Conservation (phyloP, 1,140 invertebrate species). For the Drosophila lini region DNA sequence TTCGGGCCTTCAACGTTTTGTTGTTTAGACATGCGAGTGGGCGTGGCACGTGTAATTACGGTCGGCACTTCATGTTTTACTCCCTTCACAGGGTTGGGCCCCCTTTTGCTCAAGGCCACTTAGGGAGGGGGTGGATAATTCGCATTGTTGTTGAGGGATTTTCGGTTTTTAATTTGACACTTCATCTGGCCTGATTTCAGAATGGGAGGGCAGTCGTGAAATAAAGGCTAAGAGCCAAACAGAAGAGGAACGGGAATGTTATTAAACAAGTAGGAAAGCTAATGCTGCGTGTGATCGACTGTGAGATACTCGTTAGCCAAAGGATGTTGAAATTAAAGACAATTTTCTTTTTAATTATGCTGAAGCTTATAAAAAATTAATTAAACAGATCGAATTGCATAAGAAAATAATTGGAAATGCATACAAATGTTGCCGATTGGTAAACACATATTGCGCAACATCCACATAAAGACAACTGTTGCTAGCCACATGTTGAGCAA, state of each 20-base stretch:
- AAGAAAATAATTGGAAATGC: neutral
- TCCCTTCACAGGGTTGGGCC: neutral
- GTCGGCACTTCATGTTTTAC: slow-evolving; percentile 57
- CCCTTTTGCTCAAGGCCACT: slow-evolving; percentile 54
- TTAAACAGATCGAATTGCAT: neutral
- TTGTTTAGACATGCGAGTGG: slow-evolving; percentile 34
- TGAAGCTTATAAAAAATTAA: neutral
- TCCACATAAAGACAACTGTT: neutral
- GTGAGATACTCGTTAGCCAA: neutral
- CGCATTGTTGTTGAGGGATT: slow-evolving; percentile 8
- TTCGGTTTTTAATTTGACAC: slow-evolving; percentile 55
- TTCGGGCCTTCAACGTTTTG: slow-evolving; percentile 19
- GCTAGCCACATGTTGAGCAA: neutral
- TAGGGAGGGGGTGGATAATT: slow-evolving; percentile 8
- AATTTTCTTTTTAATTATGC: neutral
- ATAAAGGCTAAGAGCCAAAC: neutral
- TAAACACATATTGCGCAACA: no score
- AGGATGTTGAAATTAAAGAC: neutral
- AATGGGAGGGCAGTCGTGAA: neutral
- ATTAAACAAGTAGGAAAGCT: neutral
- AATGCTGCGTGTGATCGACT: neutral
- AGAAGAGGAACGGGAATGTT: neutral
- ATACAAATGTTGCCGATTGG: neutral
- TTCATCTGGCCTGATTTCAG: slow-evolving; percentile 43
- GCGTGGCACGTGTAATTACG: slow-evolving; percentile 73